These are phyloP conservation scores for Gasteruption jaculator DNA, from an alignment of 2,888 invertebrate genomes.

Conservation along the genomic window DNA sequence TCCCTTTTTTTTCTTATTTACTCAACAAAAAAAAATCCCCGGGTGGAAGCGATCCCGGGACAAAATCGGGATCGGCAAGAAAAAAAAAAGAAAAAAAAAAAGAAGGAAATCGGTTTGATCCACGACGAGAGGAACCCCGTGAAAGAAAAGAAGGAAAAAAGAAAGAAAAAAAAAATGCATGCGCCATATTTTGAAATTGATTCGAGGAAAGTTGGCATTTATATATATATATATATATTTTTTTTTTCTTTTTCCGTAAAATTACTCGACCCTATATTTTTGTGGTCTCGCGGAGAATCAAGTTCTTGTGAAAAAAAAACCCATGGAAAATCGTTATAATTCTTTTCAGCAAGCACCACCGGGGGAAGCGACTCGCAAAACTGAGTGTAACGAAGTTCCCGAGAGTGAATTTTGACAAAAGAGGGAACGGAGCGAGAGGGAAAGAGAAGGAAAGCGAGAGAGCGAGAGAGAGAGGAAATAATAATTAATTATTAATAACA, in stretches of 20 bases:
- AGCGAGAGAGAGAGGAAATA: slow-evolving; percentile 7
- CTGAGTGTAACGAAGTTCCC: slow-evolving; percentile 31
- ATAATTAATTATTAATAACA: slow-evolving; percentile 10
- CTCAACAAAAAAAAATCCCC: too few relatives aligned
- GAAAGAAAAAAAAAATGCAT: not conserved
- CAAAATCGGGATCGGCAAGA: too few relatives aligned
- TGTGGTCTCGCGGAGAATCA: too few relatives aligned
- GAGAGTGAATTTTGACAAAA: slow-evolving; percentile 25
- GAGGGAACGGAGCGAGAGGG: slow-evolving; percentile 11
- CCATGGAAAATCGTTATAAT: too few relatives aligned
- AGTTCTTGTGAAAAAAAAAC: slow-evolving; percentile 19
- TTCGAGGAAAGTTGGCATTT: too few relatives aligned
- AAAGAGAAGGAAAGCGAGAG: slow-evolving; percentile 5
- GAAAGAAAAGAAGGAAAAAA: slow-evolving; percentile 12
- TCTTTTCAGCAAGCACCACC: slow-evolving; percentile 47
- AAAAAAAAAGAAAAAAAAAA: too few relatives aligned
- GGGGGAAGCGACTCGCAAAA: slow-evolving; percentile 44
- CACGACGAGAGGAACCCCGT: slow-evolving; percentile 8
- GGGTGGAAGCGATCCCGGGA: too few relatives aligned
- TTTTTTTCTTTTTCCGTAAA: too few relatives aligned
- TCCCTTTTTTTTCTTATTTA: too few relatives aligned
- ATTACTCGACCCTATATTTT: not conserved
- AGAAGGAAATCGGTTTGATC: slow-evolving; percentile 10
- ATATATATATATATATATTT: too few relatives aligned
- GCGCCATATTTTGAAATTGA: not conserved